These are phyloP conservation scores for Hydrotaea diabolus DNA, from an alignment of 2,888 invertebrate genomes.

Conservation along the genomic window DNA sequence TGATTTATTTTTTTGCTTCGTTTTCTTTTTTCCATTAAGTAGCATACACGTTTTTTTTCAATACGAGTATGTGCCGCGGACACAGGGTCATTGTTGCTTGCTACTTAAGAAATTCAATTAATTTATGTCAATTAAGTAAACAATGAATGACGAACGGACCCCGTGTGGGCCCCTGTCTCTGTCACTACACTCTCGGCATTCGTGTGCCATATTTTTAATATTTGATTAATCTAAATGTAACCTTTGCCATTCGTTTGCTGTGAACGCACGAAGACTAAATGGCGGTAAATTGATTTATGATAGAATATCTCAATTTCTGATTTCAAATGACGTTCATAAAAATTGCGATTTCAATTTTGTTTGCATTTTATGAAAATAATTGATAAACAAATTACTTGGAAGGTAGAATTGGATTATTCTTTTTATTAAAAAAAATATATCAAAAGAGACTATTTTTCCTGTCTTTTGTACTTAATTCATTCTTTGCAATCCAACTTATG, in stretches of 20 bases:
- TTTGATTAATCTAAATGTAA: slow-evolving; percentile 31
- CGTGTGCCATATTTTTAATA: slow-evolving; percentile 17
- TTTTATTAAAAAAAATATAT: too few relatives aligned
- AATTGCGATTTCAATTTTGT: too few relatives aligned
- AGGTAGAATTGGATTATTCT: too few relatives aligned
- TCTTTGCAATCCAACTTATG: neutral
- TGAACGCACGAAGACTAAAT: neutral
- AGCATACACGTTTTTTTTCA: slow-evolving; percentile 35
- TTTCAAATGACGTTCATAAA: too few relatives aligned
- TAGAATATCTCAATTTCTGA: neutral
- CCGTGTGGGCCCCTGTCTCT: neutral
- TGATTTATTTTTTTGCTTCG: neutral
- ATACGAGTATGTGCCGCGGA: neutral
- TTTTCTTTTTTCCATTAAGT: slow-evolving; percentile 24
- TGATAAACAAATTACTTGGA: too few relatives aligned
- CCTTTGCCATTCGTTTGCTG: neutral
- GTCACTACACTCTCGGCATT: neutral
- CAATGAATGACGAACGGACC: neutral
- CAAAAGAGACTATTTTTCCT: neutral
- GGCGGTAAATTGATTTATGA: neutral
- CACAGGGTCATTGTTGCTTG: slow-evolving; percentile 50
- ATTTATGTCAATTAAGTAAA: slow-evolving; percentile 55
- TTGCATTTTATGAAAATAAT: too few relatives aligned
- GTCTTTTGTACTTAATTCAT: neutral
- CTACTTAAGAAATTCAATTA: slow-evolving; percentile 54